Base-by-base conservation (phyloP, 2,797 vertebrate genomes). In the Sebastes hopkinsi region DNA sequence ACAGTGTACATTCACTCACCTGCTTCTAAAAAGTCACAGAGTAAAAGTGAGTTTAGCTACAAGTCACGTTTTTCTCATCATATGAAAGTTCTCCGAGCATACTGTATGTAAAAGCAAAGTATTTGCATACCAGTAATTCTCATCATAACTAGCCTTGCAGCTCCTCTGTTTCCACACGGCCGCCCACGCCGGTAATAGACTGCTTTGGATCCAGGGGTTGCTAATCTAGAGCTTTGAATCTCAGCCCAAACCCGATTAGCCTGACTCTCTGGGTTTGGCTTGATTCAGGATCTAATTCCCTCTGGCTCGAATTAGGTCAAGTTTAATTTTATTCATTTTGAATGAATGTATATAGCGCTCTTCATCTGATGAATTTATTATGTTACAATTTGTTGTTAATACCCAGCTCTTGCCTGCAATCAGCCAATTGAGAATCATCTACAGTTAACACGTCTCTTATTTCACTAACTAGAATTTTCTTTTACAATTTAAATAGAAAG, bases 161-260 rank as follows among this genome's bases (percentile, higher is more conserved):
- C 67, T 66, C 71, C 14, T 61, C 22, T 16, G 60, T 74, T 84
- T 75, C 70, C 80, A 86, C 67, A 73, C 42, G 75, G 46, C 72
- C 72, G 16, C 84, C 82, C 86, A 89, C 78, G 12, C 67, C 3
- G 14, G 60, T 67, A 84, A 75, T 59, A 74, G 42, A 65, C 64
- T 67, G 76, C 58, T 76, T 70, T 82, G 79, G 76, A 82, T 79
- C 50, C 55, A 77, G 75, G 71, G 66, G 36, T 72, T 77, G 72
- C 56, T 86, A 82, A 85, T 88, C 74, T 77, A 46, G 36, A 75
- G 80, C 82, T 84, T 77, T 82, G 78, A 90, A 80, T 85, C 73
- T 71, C 73, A 72, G 87, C 82, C 87, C 83, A 85, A 78, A 85
- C 36, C 23, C 5, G 82, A 87, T 87, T 78, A 81, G 72, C 46